phyloP scores from a whole-genome alignment of 2,888 invertebrate species.

The Panzeria rudis region DNA sequence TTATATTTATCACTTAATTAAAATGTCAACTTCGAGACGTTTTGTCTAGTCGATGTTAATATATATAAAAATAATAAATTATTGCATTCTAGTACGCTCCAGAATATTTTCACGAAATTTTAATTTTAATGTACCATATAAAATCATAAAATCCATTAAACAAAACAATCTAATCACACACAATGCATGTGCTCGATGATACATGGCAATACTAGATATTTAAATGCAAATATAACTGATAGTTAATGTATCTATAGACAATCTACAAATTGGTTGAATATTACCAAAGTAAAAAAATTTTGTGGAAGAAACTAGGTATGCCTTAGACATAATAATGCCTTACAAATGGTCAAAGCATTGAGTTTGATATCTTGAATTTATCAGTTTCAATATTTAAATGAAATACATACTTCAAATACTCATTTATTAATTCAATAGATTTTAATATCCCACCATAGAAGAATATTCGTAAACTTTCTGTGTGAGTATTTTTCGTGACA shows the following conservation, averaged over 20 bases:
- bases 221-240: background rate
- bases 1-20: constrained; percentile 5
- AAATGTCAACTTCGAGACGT: constrained; percentile 2
- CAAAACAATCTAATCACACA: background rate
- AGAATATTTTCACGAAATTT: background rate
- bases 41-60: background rate
- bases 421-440: background rate
- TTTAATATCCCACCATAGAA: constrained; percentile 12
- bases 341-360: constrained; percentile 52
- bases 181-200: background rate
- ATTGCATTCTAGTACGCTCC: background rate
- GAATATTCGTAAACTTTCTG: constrained; percentile 7
- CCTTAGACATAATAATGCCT: background rate
- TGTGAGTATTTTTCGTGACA: constrained; percentile 21
- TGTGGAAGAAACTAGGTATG: background rate
- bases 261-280: background rate
- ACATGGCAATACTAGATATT: background rate
- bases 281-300: background rate
- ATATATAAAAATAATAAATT: background rate
- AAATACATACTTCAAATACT: constrained; percentile 12
- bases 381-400: constrained; percentile 60
- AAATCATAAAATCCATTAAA: background rate
- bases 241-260: background rate
- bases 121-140: background rate
- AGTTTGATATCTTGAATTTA: constrained; percentile 48